Evolutionary conservation across 64 coral and sea anemone genomes (phyloP), one percentile per base, ranked within the genome.

Genomic region (Pocillopora damicornis): DNA sequence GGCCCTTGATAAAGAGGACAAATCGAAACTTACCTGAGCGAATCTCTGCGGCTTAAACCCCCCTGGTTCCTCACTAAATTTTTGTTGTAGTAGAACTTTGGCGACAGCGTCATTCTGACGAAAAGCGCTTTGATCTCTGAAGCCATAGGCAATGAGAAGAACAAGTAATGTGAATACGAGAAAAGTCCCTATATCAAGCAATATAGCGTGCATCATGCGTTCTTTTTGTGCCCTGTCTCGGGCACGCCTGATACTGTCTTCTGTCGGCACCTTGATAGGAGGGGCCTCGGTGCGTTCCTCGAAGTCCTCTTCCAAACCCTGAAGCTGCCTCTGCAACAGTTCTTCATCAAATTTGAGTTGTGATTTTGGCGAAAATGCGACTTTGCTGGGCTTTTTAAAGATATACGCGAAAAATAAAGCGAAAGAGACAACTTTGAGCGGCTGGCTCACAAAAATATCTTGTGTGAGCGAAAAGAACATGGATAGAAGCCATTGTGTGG

Each of bases 371-470:
- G 65, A 58, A 30, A 85, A 25, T 6, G 18, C 68, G 35, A 57
- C 38, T 72, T 58, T 85, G 25, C 89, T 79, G 1, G 90, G 93
- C 74, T 94, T 95, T 84, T 95, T 99, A 75, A 99, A 74, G 38
- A 99, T 86, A 15, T 88, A 93, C 8, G 93, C 93, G 58, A 95
- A 87, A 73, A 90, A 79, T 37, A 95, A 26, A 9, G 97, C 88
- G 15, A 99, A 56, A 23, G n/a, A 35, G 56, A 99, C 25, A 20
- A 95, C 93, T 75, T 99, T 99, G n/a, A 95, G 34, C 14, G 97
- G 97, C 15, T 99, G 93, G 37, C 88, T 95, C 7, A 99, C 75
- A 79, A 99, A 95, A 56, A 99, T 92, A 60, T 99, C 97, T 58
- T 95, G 93, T 18, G 92, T 76, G 30, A 99, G 59, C 10, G 97